A percentile compares a stretch with the other conserved stretches of the same genome.
Evolutionary conservation across 2,113 vertebrate species (phyloP).

Genomic region (Microtus ochrogaster): DNA sequence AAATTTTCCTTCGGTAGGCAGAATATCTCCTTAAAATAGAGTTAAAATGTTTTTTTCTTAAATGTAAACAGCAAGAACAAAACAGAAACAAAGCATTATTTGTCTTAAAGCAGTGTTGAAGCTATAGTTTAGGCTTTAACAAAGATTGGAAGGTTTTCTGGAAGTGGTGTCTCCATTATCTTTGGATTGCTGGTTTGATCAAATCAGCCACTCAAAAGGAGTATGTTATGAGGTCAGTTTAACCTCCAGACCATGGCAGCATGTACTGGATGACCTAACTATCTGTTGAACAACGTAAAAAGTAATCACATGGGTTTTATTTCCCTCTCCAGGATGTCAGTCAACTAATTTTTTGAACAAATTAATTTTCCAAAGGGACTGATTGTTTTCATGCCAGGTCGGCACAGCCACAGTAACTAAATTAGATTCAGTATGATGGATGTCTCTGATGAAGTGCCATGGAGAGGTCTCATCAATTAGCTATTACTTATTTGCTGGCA

Average conservation of each 20-base stretch:
- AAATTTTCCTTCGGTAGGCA: conserved; percentile 53
- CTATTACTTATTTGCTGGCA: conserved; percentile 73
- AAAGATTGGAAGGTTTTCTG: conserved; percentile 6
- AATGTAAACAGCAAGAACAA: background rate
- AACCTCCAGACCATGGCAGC: conserved; percentile 24
- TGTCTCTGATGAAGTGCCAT: conserved; percentile 66
- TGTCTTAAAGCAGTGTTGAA: background rate
- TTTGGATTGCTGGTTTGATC: conserved; percentile 30
- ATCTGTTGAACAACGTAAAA: conserved; percentile 52
- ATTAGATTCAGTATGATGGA: conserved; percentile 71
- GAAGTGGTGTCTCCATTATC: background rate
- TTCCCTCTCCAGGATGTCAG: conserved; percentile 61
- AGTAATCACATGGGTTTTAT: conserved; percentile 44
- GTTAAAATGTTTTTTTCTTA: conserved; percentile 48
- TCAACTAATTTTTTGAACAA: conserved; percentile 73
- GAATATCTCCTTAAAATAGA: background rate
- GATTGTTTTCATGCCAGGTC: conserved; percentile 67
- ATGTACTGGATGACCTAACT: conserved; percentile 27
- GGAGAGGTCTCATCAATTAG: conserved; percentile 65
- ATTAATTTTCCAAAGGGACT: conserved; percentile 73
- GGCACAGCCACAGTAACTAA: conserved; percentile 68
- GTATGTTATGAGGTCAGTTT: conserved; percentile 5
- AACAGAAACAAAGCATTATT: conserved; percentile 42
- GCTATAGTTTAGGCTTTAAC: conserved; percentile 40
- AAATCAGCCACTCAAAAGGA: background rate